Percentiles rank a stretch among this genome's conserved stretches.
phyloP scores from a whole-genome alignment of 1,140 invertebrate species.

The Nasonia longicornis region DNA sequence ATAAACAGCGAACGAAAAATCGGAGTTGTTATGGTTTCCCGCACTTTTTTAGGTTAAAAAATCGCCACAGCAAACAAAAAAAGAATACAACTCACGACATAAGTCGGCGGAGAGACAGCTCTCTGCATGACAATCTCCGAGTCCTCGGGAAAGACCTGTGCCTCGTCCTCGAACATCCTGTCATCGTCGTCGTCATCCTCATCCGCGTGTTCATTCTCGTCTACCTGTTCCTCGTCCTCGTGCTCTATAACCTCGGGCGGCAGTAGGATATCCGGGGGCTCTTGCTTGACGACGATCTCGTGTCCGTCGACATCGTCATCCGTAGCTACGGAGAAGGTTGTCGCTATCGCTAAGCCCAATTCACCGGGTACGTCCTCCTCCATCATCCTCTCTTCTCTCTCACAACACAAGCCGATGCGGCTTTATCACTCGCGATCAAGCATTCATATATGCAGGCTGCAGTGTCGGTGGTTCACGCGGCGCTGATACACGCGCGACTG shows the following conservation, averaged over 20 bases:
- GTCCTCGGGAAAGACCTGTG: not conserved
- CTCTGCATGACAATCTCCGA: conserved; percentile 34
- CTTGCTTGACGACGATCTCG: conserved; percentile 45
- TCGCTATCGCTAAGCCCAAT: conserved; percentile 8
- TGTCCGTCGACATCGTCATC: not conserved
- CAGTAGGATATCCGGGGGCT: conserved; percentile 21
- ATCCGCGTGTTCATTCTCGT: not conserved
- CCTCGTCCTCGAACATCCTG: not conserved
- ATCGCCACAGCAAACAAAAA: not conserved
- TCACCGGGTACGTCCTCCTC: conserved; percentile 12
- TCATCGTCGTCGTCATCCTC: conserved; percentile 16
- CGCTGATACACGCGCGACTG: not conserved
- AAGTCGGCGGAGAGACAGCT: conserved; percentile 43
- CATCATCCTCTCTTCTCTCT: conserved; percentile 6
- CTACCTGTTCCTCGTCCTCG: not conserved
- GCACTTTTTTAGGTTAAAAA: no score
- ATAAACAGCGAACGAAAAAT: no score
- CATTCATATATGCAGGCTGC: not conserved
- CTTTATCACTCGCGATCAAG: not conserved
- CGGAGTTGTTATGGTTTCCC: no score
- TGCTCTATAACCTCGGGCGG: conserved; percentile 4
- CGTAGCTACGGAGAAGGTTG: conserved; percentile 20
- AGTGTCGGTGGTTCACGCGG: not conserved
- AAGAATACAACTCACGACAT: conserved; percentile 7
- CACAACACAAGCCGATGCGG: not conserved